Evolutionary conservation across 2,113 vertebrate species (phyloP).

Genomic region (Oplegnathus fasciatus): DNA sequence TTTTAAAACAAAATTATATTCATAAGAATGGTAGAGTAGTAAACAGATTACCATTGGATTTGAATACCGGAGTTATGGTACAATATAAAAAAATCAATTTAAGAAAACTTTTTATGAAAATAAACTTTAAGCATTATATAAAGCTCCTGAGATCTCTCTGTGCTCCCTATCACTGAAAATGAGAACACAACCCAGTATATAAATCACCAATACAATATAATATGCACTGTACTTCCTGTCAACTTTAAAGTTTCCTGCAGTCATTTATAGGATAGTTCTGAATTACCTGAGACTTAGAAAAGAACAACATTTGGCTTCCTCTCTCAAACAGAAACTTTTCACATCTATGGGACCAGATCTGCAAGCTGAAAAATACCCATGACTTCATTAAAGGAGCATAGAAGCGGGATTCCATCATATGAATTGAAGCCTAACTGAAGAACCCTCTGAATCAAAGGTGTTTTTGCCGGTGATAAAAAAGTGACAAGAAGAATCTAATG

Average conservation of each 20-base stretch:
- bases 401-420: not conserved
- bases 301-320: constrained; percentile 9
- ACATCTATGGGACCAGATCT: constrained; percentile 13
- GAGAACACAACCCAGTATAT: constrained; percentile 16
- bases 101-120: constrained; percentile 3
- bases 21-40: not conserved
- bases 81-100: not conserved
- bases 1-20: not conserved
- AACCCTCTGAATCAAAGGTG: constrained; percentile 48
- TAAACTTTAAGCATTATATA: not conserved
- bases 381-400: constrained; percentile 7
- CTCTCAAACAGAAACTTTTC: constrained; percentile 9
- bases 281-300: not conserved
- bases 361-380: not conserved
- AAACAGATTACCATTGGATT: constrained; percentile 1
- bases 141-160: not conserved
- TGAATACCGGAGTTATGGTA: no score
- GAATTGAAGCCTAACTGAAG: constrained; percentile 17
- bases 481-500: constrained; percentile 49
- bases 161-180: constrained; percentile 4
- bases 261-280: not conserved
- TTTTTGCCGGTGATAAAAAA: constrained; percentile 34
- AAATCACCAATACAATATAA: not conserved
- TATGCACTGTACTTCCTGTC: not conserved
- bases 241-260: not conserved